These are phyloP conservation scores for Hyaena hyaena DNA, from an alignment of 2,113 vertebrate species.

Conservation along the genomic window DNA sequence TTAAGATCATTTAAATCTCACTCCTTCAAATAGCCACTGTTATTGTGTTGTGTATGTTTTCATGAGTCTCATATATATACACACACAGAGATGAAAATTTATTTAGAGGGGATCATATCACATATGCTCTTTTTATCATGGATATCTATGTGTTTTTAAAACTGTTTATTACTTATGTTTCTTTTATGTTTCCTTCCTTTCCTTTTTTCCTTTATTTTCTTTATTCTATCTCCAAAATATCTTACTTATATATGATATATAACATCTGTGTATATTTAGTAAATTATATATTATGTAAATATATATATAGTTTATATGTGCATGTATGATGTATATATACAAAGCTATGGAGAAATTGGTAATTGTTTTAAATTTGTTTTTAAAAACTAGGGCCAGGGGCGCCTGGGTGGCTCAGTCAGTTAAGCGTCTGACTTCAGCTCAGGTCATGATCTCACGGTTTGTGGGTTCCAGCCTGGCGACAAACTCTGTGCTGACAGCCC, in stretches of 20 bases:
- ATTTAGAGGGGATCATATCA: neutral
- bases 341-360: neutral
- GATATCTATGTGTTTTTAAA: neutral
- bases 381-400: neutral
- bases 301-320: neutral
- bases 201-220: neutral
- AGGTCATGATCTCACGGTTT: too few species aligned
- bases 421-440: too few species aligned
- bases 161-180: neutral
- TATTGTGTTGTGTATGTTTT: neutral
- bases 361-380: constrained; percentile 13
- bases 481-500: too few species aligned
- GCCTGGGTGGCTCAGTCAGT: too few species aligned
- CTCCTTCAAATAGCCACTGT: neutral
- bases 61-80: neutral
- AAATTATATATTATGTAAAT: neutral
- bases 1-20: neutral
- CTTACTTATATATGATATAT: neutral
- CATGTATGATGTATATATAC: neutral
- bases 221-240: neutral
- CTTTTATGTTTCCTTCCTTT: neutral
- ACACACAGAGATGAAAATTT: neutral
- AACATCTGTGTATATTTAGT: neutral
- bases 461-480: too few species aligned
- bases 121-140: neutral